Evolutionary conservation across 2,888 invertebrate species (phyloP), one percentile per base, ranked within the genome.

Genomic region (Onchidella celtica): DNA sequence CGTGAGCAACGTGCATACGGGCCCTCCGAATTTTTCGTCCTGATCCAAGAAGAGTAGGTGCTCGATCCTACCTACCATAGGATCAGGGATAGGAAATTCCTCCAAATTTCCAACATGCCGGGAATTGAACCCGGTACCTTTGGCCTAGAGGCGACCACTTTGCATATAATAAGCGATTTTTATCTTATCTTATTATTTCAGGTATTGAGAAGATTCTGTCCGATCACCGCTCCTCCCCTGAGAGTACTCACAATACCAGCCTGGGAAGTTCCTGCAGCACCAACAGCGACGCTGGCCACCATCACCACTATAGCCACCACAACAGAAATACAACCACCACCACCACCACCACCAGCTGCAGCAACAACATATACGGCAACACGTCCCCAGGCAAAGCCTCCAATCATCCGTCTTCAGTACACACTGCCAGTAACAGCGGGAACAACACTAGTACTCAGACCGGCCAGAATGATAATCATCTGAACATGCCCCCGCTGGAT

Each of bases 161-260:
- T n/a, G n/a, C n/a, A n/a, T n/a, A n/a, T n/a, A n/a, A n/a, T n/a
- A n/a, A n/a, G n/a, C n/a, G n/a, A n/a, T n/a, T n/a, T n/a, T n/a
- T n/a, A n/a, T n/a, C 11, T 61, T 61, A 24, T 34, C 9, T 75
- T n/a, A 59, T 55, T 32, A 27, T 55, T 79, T 29, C 83, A 88
- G 88, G 88, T 36, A 88, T 88, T 24, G 88, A 88, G 57, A 85
- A 87, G 77, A 88, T 88, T 47, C 66, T 88, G 40, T 84, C 86
- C 0, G 85, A 80, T 3, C 61, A 78, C 17, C 70, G 65, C 21
- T 36, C 75, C 1, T 76, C 81, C 0, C 79, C 75, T 9, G 73
- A 82, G 11, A 85, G 70, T 73, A 76, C 9, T 55, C 65, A 73
- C 57, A 79, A 73, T 32, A 72, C 66, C 55, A 65, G 77, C 68